Evolutionary conservation across 2,888 invertebrate genomes (phyloP).

Genomic region (Yponomeuta plumbellus): DNA sequence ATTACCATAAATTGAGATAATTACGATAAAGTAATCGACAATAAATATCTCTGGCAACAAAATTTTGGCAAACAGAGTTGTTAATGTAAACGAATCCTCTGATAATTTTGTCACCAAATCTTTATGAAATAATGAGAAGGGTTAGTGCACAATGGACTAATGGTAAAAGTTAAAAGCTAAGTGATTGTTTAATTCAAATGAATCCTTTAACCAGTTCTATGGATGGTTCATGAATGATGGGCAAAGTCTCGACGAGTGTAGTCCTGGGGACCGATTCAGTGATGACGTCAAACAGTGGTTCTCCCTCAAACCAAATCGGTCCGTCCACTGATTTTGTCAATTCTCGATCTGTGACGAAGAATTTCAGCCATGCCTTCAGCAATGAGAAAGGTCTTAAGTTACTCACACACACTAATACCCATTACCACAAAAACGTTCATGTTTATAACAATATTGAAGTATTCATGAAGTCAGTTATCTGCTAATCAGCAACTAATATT

Average conservation of each 20-base stretch:
- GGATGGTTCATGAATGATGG: slow-evolving; percentile 59
- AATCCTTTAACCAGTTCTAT: slow-evolving; percentile 70
- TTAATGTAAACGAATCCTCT: neutral
- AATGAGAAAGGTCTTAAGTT: slow-evolving; percentile 53
- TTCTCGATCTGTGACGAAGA: slow-evolving; percentile 73
- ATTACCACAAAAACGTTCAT: neutral
- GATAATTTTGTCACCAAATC: neutral
- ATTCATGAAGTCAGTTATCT: too few relatives aligned
- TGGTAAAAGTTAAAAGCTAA: slow-evolving; percentile 14
- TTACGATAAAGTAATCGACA: neutral
- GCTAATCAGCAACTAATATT: too few relatives aligned
- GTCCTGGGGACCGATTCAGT: slow-evolving; percentile 59
- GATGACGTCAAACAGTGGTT: slow-evolving; percentile 49
- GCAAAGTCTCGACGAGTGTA: slow-evolving; percentile 43
- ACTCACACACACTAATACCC: slow-evolving; percentile 22
- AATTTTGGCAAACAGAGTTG: neutral
- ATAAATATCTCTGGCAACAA: neutral
- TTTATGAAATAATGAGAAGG: neutral
- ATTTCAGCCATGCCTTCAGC: slow-evolving; percentile 76
- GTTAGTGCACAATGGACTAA: slow-evolving; percentile 14
- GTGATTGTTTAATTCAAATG: slow-evolving; percentile 30
- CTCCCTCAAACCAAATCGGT: slow-evolving; percentile 66
- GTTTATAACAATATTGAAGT: too few relatives aligned
- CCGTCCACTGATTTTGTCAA: slow-evolving; percentile 69
- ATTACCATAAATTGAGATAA: too few relatives aligned